phyloP scores from a whole-genome alignment of 2,113 vertebrate species.

The Epinephelus lanceolatus region DNA sequence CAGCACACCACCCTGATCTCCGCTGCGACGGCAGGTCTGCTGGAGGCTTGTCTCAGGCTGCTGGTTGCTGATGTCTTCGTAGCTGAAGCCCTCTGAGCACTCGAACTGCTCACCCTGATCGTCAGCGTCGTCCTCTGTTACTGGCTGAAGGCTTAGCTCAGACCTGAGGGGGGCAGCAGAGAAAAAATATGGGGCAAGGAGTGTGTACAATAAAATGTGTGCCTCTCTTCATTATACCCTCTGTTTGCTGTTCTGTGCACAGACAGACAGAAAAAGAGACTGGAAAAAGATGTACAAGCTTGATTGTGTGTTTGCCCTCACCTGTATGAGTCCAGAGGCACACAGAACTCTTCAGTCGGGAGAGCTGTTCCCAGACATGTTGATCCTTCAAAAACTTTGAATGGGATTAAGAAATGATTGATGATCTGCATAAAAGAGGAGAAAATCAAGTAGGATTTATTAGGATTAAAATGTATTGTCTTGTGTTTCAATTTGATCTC shows the following conservation, averaged over 20 bases:
- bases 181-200: not conserved
- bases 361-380: slow-evolving; percentile 88
- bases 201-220: no score
- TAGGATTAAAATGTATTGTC: not conserved
- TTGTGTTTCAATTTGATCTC: not conserved
- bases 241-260: no score
- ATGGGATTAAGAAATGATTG: slow-evolving; percentile 94
- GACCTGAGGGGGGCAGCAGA: slow-evolving; percentile 84
- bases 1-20: slow-evolving; percentile 80
- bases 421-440: slow-evolving; percentile 85
- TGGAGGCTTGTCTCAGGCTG: slow-evolving; percentile 82
- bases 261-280: not conserved
- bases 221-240: no score
- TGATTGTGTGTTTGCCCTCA: slow-evolving; percentile 57
- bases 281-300: not conserved
- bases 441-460: not conserved
- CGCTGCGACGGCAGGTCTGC: slow-evolving; percentile 86
- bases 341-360: slow-evolving; percentile 92
- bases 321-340: slow-evolving; percentile 94
- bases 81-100: slow-evolving; percentile 90
- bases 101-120: slow-evolving; percentile 69
- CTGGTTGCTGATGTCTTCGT: slow-evolving; percentile 85
- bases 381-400: slow-evolving; percentile 90
- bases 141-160: slow-evolving; percentile 89
- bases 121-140: slow-evolving; percentile 70